These are phyloP conservation scores for Apteryx owenii DNA, from an alignment of 2,113 vertebrate species.

Conservation along the genomic window DNA sequence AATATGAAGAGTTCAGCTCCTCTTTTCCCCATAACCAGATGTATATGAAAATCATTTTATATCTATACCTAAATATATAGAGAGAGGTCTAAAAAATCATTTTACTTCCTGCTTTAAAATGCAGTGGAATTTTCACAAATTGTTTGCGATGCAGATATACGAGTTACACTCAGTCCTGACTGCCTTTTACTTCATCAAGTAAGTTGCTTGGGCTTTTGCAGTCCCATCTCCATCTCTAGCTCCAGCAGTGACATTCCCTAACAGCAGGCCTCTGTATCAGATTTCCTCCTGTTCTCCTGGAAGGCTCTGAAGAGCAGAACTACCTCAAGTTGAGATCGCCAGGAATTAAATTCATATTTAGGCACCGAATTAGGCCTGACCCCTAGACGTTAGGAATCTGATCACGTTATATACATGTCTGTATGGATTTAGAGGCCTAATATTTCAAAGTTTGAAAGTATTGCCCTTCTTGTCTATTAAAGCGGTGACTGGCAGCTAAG, in stretches of 20 bases:
- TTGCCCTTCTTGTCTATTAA: no score
- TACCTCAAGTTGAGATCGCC: neutral
- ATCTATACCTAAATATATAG: neutral
- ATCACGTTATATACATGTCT: neutral
- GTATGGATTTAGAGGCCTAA: fast-evolving
- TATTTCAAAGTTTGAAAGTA: neutral
- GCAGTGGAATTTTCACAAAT: neutral
- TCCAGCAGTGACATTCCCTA: neutral
- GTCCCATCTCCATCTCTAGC: neutral
- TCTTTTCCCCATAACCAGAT: neutral
- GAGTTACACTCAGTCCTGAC: neutral
- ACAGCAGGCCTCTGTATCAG: neutral
- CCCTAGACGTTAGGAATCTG: neutral
- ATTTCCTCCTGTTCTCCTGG: neutral
- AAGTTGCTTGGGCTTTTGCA: neutral
- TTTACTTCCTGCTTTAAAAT: neutral
- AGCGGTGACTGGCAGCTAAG: neutral
- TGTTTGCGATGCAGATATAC: neutral
- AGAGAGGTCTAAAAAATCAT: neutral
- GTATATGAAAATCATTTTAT: neutral
- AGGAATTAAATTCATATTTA: neutral
- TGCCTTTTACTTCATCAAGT: neutral
- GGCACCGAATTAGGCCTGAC: neutral
- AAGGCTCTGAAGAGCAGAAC: neutral
- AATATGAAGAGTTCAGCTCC: neutral